phyloP scores from a whole-genome alignment of 2,113 vertebrate species.

The Cinclus mexicanus region DNA sequence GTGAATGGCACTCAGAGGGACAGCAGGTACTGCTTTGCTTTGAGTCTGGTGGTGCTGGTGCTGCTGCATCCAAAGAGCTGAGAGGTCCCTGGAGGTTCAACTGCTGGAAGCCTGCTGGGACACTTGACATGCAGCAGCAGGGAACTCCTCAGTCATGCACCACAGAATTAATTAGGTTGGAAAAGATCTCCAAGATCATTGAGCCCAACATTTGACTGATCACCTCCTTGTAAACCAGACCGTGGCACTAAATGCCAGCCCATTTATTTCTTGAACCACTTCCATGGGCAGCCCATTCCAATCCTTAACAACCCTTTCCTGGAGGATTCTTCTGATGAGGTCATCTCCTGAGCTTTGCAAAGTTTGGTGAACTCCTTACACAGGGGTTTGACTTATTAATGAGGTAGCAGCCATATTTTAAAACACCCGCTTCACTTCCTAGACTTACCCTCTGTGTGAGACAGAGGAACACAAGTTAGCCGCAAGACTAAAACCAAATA shows the following conservation, averaged over 20 bases:
- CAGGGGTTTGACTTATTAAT: fast-evolving
- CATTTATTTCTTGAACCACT: not conserved
- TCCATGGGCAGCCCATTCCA: not conserved
- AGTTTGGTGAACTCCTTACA: not conserved
- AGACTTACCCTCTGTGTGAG: fast-evolving
- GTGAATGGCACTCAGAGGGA: fast-evolving
- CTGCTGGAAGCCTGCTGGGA: fast-evolving
- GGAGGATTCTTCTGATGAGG: not conserved
- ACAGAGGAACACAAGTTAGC: not conserved
- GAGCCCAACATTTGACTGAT: not conserved
- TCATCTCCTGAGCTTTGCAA: not conserved
- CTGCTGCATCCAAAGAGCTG: not conserved
- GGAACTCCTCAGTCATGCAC: fast-evolving
- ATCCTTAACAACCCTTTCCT: not conserved
- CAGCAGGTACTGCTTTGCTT: fast-evolving
- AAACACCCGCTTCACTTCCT: not conserved
- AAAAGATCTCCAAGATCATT: not conserved
- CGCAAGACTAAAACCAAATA: fast-evolving
- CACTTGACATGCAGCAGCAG: fast-evolving
- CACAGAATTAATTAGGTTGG: not conserved
- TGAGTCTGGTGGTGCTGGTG: not conserved
- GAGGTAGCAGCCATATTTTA: not conserved
- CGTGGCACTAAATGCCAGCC: not conserved
- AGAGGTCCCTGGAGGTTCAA: not conserved
- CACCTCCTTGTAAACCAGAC: not conserved